These are phyloP conservation scores for Cyaniris semiargus DNA, from an alignment of 2,888 invertebrate genomes.

Conservation along the genomic window DNA sequence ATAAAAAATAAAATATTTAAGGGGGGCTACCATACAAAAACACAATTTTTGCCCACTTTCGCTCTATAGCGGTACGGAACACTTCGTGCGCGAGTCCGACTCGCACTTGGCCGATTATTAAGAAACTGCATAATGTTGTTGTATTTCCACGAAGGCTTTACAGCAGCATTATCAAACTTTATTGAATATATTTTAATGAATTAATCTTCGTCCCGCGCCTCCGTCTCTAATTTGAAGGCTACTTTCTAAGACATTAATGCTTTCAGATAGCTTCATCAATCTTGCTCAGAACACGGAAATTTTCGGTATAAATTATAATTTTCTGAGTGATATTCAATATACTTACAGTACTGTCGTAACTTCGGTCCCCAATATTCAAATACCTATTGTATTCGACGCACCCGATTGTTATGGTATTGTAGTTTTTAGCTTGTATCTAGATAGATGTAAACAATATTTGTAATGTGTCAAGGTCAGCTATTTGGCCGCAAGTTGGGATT, in stretches of 20 bases:
- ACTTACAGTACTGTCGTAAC: background rate
- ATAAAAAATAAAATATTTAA: too few species aligned
- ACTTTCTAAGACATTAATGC: background rate
- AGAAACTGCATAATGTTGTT: background rate
- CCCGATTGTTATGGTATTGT: background rate
- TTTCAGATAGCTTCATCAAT: constrained; percentile 9
- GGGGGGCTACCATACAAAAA: too few species aligned
- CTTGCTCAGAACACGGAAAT: background rate
- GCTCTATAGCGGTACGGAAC: too few species aligned
- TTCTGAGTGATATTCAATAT: background rate
- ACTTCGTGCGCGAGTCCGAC: too few species aligned
- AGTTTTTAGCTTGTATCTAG: background rate
- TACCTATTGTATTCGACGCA: background rate
- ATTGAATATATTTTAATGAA: background rate
- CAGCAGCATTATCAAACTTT: background rate
- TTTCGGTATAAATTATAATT: background rate
- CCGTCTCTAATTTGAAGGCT: constrained; percentile 14
- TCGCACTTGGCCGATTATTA: too few species aligned
- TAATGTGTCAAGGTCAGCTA: constrained; percentile 55
- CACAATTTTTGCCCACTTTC: too few species aligned
- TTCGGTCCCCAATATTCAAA: background rate
- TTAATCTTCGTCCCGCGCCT: background rate
- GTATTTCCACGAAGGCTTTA: background rate
- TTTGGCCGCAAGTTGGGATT: constrained; percentile 53
- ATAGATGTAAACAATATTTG: constrained; percentile 31